These are phyloP conservation scores for Brienomyrus brachyistius DNA, from an alignment of 2,113 vertebrate genomes.

Conservation along the genomic window DNA sequence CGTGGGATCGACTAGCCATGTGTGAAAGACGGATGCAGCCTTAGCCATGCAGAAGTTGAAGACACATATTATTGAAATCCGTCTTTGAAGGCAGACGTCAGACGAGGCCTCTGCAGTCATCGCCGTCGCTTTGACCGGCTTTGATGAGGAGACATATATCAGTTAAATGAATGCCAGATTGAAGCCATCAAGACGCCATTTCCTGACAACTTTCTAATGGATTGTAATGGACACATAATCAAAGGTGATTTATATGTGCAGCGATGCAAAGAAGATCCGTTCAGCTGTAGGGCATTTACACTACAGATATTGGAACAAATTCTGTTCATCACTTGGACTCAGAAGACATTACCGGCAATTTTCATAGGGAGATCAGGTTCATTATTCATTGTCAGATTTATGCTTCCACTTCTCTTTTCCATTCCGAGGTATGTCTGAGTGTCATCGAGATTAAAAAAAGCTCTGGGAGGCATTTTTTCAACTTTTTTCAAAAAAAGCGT, in stretches of 20 bases:
- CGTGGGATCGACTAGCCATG: neutral
- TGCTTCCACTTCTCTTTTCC: neutral
- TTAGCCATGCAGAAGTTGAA: neutral
- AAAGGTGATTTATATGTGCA: constrained; percentile 14
- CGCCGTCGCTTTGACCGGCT: neutral
- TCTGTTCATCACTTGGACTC: constrained; percentile 9
- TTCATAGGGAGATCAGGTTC: constrained; percentile 4
- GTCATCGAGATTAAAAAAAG: neutral
- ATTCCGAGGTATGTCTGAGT: neutral
- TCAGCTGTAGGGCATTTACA: constrained; percentile 7
- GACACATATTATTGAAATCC: neutral
- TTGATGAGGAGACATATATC: constrained; percentile 8
- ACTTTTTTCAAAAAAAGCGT: neutral
- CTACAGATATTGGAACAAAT: constrained; percentile 16
- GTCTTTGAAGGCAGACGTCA: neutral
- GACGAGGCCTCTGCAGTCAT: neutral
- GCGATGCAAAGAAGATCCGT: constrained; percentile 9
- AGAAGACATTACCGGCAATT: constrained; percentile 13
- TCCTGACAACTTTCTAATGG: constrained; percentile 18
- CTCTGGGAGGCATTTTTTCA: neutral
- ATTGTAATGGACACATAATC: constrained; percentile 17
- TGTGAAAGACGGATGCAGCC: neutral
- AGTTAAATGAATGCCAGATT: constrained; percentile 8
- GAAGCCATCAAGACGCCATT: constrained; percentile 14
- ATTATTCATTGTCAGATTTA: constrained; percentile 13